Percentiles rank a stretch among this genome's conserved stretches.
These are phyloP conservation scores for Petromus typicus DNA, from an alignment of 2,113 vertebrate species.

Conservation along the genomic window DNA sequence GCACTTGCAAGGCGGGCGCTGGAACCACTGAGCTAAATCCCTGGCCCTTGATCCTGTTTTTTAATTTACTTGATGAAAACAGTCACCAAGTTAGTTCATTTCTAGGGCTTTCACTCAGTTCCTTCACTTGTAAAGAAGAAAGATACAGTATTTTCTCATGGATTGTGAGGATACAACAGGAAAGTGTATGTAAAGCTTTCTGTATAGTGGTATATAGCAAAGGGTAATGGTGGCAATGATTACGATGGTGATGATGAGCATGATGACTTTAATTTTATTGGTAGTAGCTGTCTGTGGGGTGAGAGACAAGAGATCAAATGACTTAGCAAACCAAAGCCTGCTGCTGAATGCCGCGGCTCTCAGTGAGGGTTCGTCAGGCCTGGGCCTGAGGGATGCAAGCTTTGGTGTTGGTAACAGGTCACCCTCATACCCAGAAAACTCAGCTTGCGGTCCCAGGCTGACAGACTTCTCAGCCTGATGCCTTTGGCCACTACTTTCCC, in stretches of 20 bases:
- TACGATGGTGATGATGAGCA: not conserved
- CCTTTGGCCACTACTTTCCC: not conserved
- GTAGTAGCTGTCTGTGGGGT: not conserved
- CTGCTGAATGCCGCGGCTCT: not conserved
- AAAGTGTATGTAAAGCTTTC: not conserved
- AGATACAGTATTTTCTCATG: not conserved
- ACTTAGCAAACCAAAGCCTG: not conserved
- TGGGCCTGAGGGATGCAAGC: not conserved
- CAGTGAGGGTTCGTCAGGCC: not conserved
- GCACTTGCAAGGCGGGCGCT: no score
- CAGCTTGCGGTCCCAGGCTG: not conserved
- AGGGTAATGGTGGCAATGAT: not conserved
- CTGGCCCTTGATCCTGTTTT: not conserved
- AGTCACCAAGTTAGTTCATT: not conserved
- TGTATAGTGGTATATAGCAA: not conserved
- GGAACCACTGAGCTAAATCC: no score
- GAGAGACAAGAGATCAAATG: slow-evolving; percentile 12
- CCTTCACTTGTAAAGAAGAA: not conserved
- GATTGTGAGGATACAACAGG: not conserved
- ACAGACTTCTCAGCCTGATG: not conserved
- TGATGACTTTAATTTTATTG: not conserved
- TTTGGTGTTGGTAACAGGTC: not conserved
- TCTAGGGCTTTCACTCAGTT: slow-evolving; percentile 13
- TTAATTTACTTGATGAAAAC: not conserved
- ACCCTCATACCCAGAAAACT: not conserved